These are phyloP conservation scores for Myrmophylax atrothorax DNA, from an alignment of 2,113 vertebrate genomes.

Conservation along the genomic window DNA sequence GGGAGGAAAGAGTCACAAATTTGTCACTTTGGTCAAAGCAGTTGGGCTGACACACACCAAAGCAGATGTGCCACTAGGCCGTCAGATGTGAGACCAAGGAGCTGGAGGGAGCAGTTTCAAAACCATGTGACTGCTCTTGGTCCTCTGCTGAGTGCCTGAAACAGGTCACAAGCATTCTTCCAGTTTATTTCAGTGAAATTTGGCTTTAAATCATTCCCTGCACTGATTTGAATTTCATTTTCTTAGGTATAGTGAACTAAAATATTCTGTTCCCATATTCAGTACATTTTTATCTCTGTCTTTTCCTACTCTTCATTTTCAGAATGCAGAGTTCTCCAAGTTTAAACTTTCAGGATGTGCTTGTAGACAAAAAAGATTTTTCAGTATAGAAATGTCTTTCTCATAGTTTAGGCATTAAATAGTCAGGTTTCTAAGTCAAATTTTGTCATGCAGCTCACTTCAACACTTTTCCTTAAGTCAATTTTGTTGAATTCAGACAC, in stretches of 20 bases:
- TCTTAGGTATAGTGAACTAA: background rate
- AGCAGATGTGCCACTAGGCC: background rate
- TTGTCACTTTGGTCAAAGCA: background rate
- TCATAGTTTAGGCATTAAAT: background rate
- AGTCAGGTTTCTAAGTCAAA: background rate
- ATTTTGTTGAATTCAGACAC: constrained; percentile 18
- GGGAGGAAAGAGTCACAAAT: background rate
- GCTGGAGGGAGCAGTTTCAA: background rate
- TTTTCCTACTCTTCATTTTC: background rate
- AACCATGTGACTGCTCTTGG: fast-evolving
- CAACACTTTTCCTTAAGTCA: background rate
- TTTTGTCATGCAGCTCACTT: background rate
- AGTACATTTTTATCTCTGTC: background rate
- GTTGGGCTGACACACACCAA: background rate
- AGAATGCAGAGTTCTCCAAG: background rate
- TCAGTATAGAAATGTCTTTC: background rate
- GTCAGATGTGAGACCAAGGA: background rate
- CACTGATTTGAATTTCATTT: background rate
- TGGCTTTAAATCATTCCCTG: background rate
- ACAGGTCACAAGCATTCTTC: background rate
- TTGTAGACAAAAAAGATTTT: background rate
- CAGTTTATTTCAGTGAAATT: background rate
- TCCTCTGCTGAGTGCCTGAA: background rate
- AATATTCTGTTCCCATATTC: background rate
- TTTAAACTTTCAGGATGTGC: background rate